Evolutionary conservation across 2,797 vertebrate species (phyloP).

Genomic region (Scolopax rusticola): DNA sequence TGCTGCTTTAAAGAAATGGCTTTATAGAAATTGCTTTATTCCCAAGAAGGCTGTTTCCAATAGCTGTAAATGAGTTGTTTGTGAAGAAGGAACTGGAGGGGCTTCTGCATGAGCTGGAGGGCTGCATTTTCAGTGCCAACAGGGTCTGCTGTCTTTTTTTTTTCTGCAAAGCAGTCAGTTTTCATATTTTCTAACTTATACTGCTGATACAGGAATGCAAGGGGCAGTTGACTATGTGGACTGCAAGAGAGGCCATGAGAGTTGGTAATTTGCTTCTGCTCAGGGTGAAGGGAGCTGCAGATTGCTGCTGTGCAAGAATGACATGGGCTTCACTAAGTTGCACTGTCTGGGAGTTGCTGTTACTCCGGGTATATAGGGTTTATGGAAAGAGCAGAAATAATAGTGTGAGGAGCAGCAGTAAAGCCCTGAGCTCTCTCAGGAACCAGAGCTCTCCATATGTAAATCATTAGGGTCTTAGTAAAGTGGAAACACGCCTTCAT

Average conservation of each 20-base stretch:
- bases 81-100: neutral
- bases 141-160: neutral
- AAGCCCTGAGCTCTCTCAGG: neutral
- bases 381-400: neutral
- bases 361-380: rapidly evolving
- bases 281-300: neutral
- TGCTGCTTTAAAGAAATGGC: neutral
- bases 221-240: neutral
- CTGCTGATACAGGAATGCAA: neutral
- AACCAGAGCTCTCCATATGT: neutral
- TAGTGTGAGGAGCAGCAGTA: neutral
- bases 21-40: neutral
- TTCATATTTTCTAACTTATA: neutral
- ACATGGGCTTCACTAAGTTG: neutral
- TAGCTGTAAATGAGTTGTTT: neutral
- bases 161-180: neutral
- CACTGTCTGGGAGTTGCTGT: neutral
- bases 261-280: neutral
- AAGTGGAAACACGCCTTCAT: neutral
- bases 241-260: neutral
- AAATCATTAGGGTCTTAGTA: neutral
- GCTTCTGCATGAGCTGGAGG: neutral
- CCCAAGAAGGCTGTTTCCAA: neutral
- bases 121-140: neutral
- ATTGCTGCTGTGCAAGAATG: neutral